phyloP scores from a whole-genome alignment of 2,888 invertebrate genomes.

The Chrysolina oricalcia region DNA sequence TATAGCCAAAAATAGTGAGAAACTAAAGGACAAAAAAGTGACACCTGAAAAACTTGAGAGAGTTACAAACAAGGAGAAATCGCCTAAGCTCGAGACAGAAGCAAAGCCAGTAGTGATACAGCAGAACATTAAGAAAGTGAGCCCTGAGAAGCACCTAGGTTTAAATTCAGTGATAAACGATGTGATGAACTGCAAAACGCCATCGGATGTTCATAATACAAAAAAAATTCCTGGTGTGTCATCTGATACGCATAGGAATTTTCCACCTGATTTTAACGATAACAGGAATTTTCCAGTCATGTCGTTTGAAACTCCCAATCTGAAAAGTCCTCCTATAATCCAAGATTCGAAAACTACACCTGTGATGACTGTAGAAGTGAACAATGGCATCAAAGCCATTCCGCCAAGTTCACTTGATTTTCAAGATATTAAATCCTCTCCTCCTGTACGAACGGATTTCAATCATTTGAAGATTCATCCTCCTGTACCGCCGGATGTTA shows the following conservation, averaged over 20 bases:
- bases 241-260: conserved; percentile 37
- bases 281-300: conserved; percentile 68
- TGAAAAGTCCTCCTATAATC: conserved; percentile 29
- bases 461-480: conserved; percentile 23
- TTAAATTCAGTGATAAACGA: conserved; percentile 35
- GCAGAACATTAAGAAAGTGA: conserved; percentile 25
- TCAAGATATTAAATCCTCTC: conserved; percentile 39
- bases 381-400: neutral
- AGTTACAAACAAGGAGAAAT: conserved; percentile 56
- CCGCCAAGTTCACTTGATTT: conserved; percentile 30
- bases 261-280: conserved; percentile 63
- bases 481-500: conserved; percentile 32
- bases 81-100: conserved; percentile 45
- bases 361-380: neutral
- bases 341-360: conserved; percentile 8
- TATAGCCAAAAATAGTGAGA: conserved; percentile 78
- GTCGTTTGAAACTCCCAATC: conserved; percentile 35
- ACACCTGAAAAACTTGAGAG: conserved; percentile 56
- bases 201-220: conserved; percentile 32
- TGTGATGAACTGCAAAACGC: conserved; percentile 26
- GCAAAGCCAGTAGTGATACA: conserved; percentile 26
- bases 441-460: conserved; percentile 38
- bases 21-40: conserved; percentile 62
- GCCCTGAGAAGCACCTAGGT: conserved; percentile 30
- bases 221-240: conserved; percentile 36